A percentile compares a stretch with the other conserved stretches of the same genome.
phyloP scores from a whole-genome alignment of 2,113 vertebrate species.

The Lepisosteus osseus region DNA sequence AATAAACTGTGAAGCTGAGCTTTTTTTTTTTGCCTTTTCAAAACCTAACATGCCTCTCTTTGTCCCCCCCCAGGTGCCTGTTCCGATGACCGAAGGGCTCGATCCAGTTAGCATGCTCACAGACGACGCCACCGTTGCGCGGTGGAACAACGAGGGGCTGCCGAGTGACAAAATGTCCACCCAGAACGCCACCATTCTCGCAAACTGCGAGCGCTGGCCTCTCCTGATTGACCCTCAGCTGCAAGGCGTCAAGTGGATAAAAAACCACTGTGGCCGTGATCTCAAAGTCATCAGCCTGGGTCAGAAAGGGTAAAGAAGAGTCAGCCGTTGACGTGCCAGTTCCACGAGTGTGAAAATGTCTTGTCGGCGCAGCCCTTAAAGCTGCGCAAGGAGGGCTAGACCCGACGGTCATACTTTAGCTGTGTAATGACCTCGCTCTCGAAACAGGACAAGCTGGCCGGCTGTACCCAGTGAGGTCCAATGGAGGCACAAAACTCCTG shows the following conservation, averaged over 20 bases:
- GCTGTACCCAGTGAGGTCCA: too few species aligned
- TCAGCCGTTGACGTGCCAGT: constrained; percentile 6
- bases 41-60: neutral
- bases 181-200: constrained; percentile 32
- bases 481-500: too few species aligned
- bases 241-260: constrained; percentile 35
- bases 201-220: constrained; percentile 43
- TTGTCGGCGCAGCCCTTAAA: neutral
- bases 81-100: constrained; percentile 65
- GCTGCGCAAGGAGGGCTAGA: neutral
- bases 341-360: neutral
- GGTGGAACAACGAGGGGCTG: constrained; percentile 71
- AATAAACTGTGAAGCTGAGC: too few species aligned
- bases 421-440: neutral
- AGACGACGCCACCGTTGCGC: constrained; percentile 63
- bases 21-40: too few species aligned
- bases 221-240: constrained; percentile 54
- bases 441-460: too few species aligned
- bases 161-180: constrained; percentile 46
- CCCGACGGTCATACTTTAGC: neutral
- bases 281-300: constrained; percentile 64
- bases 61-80: constrained; percentile 47
- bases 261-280: constrained; percentile 33
- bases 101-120: constrained; percentile 63
- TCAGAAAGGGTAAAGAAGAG: constrained; percentile 60